Base-by-base conservation (phyloP, 2,113 vertebrate species). In the Paramormyrops kingsleyae region DNA sequence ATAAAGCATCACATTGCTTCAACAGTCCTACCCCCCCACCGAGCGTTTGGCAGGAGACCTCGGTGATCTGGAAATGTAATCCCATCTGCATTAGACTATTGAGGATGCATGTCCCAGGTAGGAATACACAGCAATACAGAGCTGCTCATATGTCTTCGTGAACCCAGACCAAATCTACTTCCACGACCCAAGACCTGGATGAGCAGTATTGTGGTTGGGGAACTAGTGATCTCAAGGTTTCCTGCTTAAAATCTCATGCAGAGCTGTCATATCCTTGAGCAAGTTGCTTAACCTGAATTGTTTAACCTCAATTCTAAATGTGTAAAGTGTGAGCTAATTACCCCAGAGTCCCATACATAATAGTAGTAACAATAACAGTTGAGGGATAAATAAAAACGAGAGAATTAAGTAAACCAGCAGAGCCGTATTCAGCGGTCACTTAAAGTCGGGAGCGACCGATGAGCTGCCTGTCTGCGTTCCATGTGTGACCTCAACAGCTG, bases 271-370 rank as follows among this genome's bases (percentile, higher is more conserved):
- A 52, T 74, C 66, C 46, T 89, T 89, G 66, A 80, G 46, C 66
- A 80, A 52, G 88, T 50, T 77, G 47, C 70, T 80, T 80, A 80
- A n/a, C 53, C 56, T 66, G 87, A 70, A 70, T 66, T 88, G 87
- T 59, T 66, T 70, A 59, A 89, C 87, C 87, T 88, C 47, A 88
- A 88, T 88, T 88, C 53, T 31, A 88, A 88, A 88, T 35, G 85
- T 56, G 49, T 88, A 66, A 88, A 88, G 21, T 62, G 35, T 88
- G 87, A 59, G 35, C 87, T 88, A 62, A 66, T 62, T 88, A 88
- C 53, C 53, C 87, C 44, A 27, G 87, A 88, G 53, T 46, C 35
- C 39, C 35, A 46, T 44, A 56, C 56, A 66, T 88, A 66, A 66
- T 59, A 88, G 42, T 62, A 53, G 39, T n/a, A 42, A 42, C 87